phyloP scores from a whole-genome alignment of 2,797 vertebrate genomes.

The Taenioides sp. region DNA sequence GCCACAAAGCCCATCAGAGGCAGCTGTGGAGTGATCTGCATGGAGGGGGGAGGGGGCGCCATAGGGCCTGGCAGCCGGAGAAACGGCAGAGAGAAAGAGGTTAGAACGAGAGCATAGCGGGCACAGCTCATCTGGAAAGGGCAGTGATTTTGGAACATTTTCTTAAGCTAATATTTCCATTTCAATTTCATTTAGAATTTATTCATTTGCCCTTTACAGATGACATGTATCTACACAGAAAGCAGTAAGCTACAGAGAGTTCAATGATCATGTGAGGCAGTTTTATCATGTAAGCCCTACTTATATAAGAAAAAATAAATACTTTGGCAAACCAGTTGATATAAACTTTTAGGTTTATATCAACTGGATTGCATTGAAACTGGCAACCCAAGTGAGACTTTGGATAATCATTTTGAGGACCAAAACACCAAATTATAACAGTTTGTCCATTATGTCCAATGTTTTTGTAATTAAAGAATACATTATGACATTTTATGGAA shows the following conservation, averaged over 20 bases:
- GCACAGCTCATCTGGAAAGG: slow-evolving; percentile 8
- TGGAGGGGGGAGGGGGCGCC: slow-evolving; percentile 94
- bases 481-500: too few species aligned
- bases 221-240: not conserved
- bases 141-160: not conserved
- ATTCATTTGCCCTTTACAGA: not conserved
- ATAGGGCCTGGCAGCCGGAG: slow-evolving; percentile 79
- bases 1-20: slow-evolving; percentile 99
- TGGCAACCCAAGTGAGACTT: too few species aligned
- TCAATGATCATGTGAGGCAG: not conserved
- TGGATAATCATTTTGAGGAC: too few species aligned
- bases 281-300: not conserved
- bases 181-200: not conserved
- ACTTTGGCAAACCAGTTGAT: not conserved
- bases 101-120: slow-evolving; percentile 18
- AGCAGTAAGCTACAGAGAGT: not conserved
- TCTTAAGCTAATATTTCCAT: not conserved
- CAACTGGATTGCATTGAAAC: too few species aligned
- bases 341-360: too few species aligned
- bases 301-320: not conserved
- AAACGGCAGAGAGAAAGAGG: slow-evolving; percentile 20
- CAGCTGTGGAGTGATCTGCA: slow-evolving; percentile 99
- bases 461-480: too few species aligned
- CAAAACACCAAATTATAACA: too few species aligned
- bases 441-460: too few species aligned